A percentile compares a stretch with the other conserved stretches of the same genome.
Evolutionary conservation across 2,888 invertebrate genomes (phyloP).

Genomic region (Cryptus viduatorius): DNA sequence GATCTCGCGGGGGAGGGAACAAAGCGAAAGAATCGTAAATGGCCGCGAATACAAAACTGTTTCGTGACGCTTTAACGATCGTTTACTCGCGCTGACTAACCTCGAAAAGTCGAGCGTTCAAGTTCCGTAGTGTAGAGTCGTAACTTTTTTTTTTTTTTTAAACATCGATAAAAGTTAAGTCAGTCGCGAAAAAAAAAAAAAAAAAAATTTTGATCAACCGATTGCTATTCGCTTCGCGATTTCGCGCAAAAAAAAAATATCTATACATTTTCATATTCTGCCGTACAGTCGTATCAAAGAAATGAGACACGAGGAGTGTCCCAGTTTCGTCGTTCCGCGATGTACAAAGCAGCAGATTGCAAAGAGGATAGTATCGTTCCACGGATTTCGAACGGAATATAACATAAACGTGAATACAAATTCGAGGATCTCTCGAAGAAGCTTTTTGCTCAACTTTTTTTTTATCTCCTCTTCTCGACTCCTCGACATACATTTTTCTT

Average conservation of each 20-base stretch:
- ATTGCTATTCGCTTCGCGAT: not conserved
- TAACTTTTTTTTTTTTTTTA: no score
- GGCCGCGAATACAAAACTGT: not conserved
- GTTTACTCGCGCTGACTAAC: not conserved
- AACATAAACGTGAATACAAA: not conserved
- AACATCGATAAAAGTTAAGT: not conserved
- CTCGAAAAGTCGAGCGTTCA: not conserved
- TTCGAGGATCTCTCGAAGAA: not conserved
- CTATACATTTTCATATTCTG: not conserved
- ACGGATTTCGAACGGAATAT: not conserved
- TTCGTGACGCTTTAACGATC: not conserved
- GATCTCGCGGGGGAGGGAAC: not conserved
- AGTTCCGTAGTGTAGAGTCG: no score
- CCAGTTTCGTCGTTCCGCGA: not conserved
- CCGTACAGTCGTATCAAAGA: not conserved
- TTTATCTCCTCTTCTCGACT: not conserved
- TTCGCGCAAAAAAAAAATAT: not conserved
- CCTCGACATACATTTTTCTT: not conserved
- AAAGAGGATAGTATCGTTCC: not conserved
- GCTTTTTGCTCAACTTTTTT: not conserved
- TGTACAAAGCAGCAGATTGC: not conserved
- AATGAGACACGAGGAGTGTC: not conserved
- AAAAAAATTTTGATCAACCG: not conserved
- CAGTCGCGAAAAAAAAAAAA: not conserved
- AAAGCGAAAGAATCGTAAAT: not conserved